phyloP scores from a whole-genome alignment of 2,888 invertebrate genomes.

The Melieria picta region DNA sequence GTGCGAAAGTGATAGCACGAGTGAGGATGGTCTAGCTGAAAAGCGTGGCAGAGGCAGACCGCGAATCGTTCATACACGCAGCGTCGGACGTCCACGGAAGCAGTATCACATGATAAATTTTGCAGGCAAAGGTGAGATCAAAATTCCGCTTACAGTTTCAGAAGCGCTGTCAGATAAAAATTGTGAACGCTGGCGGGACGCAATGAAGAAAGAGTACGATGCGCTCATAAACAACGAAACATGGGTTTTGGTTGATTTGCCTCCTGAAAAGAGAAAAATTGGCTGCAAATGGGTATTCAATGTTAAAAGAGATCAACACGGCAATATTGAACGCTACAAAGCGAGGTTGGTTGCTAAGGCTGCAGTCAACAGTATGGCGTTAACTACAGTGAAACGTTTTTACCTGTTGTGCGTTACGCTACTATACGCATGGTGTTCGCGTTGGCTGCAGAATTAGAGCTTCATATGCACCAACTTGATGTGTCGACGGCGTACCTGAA shows the following conservation, averaged over 20 bases:
- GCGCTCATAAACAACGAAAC: slow-evolving; percentile 33
- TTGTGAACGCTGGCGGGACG: slow-evolving; percentile 16
- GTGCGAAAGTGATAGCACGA: too few relatives aligned
- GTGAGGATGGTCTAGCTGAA: too few relatives aligned
- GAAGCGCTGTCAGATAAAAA: not conserved
- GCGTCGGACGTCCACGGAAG: too few relatives aligned
- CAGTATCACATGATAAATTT: too few relatives aligned
- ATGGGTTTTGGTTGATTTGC: slow-evolving; percentile 34
- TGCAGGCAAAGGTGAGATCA: too few relatives aligned
- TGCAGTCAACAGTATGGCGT: slow-evolving; percentile 39
- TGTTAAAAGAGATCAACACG: slow-evolving; percentile 33
- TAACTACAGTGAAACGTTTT: slow-evolving; percentile 39
- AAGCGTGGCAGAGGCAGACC: too few relatives aligned
- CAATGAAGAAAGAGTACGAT: slow-evolving; percentile 40
- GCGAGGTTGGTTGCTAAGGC: slow-evolving; percentile 39
- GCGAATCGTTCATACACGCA: too few relatives aligned
- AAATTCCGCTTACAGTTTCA: too few relatives aligned
- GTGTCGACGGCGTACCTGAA: slow-evolving; percentile 35
- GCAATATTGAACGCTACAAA: slow-evolving; percentile 29
- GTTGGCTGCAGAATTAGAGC: slow-evolving; percentile 36
- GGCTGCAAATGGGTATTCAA: slow-evolving; percentile 40
- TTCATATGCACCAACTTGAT: slow-evolving; percentile 41
- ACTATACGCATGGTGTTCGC: slow-evolving; percentile 42
- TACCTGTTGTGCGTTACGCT: slow-evolving; percentile 39
- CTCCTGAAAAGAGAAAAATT: slow-evolving; percentile 31